These are phyloP conservation scores for Arctocebus calabarensis DNA, from an alignment of 2,797 vertebrate species.

Conservation along the genomic window DNA sequence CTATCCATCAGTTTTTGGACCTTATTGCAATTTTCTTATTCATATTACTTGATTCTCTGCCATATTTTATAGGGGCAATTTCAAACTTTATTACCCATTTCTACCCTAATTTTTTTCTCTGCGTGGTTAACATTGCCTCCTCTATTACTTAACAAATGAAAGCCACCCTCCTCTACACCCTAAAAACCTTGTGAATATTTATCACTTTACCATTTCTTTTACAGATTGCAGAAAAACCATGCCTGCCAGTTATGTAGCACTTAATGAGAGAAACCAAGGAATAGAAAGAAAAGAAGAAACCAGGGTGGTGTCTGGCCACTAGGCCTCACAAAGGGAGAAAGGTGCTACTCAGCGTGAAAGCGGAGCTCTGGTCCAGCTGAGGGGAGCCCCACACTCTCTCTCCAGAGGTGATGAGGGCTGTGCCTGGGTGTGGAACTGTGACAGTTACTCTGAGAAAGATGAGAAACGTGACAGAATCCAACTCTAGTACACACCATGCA, in stretches of 20 bases:
- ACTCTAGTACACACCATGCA: not conserved
- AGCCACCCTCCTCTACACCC: not conserved
- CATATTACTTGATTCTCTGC: conserved; percentile 63
- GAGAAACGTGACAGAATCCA: not conserved
- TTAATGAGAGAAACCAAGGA: conserved; percentile 19
- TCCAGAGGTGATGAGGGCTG: not conserved
- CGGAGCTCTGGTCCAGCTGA: not conserved
- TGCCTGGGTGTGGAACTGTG: not conserved
- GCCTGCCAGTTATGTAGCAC: not conserved
- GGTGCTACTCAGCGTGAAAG: not conserved
- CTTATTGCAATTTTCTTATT: conserved; percentile 67
- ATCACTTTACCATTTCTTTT: not conserved
- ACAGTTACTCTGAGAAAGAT: not conserved
- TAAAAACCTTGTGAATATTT: conserved; percentile 18
- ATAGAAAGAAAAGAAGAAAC: not conserved
- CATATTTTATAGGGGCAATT: conserved; percentile 75
- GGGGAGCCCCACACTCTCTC: not conserved
- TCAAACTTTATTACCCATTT: conserved; percentile 73
- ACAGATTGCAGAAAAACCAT: not conserved
- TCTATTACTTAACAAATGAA: conserved; percentile 47
- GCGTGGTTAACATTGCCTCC: conserved; percentile 33
- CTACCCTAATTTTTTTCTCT: conserved; percentile 24
- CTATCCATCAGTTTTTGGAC: conserved; percentile 64
- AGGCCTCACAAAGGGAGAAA: not conserved
- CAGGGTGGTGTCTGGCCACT: not conserved